phyloP scores from a whole-genome alignment of 2,888 invertebrate species.

The Melangyna quadrimaculata region DNA sequence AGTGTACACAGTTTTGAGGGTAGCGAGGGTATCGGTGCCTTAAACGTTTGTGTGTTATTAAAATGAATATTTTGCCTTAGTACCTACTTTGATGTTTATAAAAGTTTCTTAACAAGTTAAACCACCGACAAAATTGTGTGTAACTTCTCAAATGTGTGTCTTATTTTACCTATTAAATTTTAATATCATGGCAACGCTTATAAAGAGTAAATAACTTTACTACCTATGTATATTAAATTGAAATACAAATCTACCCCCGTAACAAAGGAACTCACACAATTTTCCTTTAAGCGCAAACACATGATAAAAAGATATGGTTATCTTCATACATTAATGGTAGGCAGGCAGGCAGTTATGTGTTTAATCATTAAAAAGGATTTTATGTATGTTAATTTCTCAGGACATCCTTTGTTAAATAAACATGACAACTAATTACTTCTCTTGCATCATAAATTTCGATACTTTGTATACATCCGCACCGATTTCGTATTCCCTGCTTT shows the following conservation, averaged over 20 bases:
- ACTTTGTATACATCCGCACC: background rate
- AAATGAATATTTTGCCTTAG: no score
- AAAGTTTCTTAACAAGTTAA: no score
- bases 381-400: background rate
- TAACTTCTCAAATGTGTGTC: no score
- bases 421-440: background rate
- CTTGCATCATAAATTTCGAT: background rate
- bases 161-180: no score
- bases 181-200: no score
- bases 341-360: no score
- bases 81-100: no score
- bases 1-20: no score
- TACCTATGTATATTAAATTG: background rate
- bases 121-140: no score
- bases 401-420: background rate
- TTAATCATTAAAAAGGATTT: background rate
- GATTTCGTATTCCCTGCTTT: slow-evolving; percentile 6
- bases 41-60: no score
- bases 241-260: background rate
- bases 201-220: background rate
- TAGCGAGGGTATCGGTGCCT: no score
- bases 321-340: background rate
- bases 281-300: background rate
- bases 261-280: background rate
- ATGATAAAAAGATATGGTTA: background rate